Evolutionary conservation across 1,140 invertebrate species (phyloP).

Genomic region (Drosophila dunni): DNA sequence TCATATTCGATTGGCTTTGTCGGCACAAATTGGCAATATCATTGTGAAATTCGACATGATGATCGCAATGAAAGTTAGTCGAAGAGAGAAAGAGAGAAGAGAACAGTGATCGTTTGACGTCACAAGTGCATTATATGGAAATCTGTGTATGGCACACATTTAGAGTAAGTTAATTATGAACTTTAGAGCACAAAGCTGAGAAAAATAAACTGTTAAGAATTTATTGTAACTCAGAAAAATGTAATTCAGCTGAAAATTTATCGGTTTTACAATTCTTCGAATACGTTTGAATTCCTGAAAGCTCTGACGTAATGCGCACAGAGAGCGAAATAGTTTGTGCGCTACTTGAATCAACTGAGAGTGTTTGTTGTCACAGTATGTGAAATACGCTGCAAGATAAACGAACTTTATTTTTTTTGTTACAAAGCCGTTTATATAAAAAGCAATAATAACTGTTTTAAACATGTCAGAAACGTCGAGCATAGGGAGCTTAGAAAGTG

Average conservation of each 20-base stretch:
- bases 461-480: slow-evolving; percentile 65
- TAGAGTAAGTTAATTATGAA: background rate
- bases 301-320: slow-evolving; percentile 28
- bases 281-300: background rate
- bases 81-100: no score
- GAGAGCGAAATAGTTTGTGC: slow-evolving; percentile 9
- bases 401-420: slow-evolving; percentile 23
- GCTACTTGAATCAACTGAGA: slow-evolving; percentile 15
- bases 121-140: background rate
- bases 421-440: slow-evolving; percentile 20
- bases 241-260: no score
- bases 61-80: background rate
- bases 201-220: background rate
- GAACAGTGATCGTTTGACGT: background rate
- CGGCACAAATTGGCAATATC: background rate
- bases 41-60: background rate
- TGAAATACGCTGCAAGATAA: slow-evolving; percentile 35
- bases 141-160: background rate
- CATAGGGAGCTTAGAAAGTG: slow-evolving; percentile 41
- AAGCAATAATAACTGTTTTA: slow-evolving; percentile 24
- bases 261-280: background rate
- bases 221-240: background rate
- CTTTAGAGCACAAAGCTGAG: background rate
- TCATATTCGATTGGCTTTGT: background rate
- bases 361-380: slow-evolving; percentile 33